phyloP scores from a whole-genome alignment of 2,113 vertebrate species.

The Pseudopipra pipra region DNA sequence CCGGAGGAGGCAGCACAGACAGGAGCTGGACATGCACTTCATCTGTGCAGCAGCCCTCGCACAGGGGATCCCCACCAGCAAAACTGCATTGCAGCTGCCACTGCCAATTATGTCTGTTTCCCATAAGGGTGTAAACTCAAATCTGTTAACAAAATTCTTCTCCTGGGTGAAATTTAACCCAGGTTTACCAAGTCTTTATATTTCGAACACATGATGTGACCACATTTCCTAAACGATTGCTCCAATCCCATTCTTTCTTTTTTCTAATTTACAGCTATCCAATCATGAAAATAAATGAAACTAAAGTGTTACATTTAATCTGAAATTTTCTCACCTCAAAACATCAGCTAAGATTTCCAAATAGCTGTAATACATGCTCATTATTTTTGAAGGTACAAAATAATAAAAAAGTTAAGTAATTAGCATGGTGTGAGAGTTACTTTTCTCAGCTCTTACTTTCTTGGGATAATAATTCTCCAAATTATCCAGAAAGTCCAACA shows the following conservation, averaged over 20 bases:
- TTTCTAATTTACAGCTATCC: neutral
- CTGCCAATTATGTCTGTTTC: neutral
- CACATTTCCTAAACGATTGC: neutral
- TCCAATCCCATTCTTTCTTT: neutral
- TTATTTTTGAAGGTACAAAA: neutral
- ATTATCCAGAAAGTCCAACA: neutral
- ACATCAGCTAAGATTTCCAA: neutral
- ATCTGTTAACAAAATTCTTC: neutral
- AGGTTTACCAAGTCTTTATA: neutral
- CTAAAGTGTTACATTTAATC: neutral
- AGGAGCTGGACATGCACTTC: fast-evolving
- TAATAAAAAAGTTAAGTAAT: neutral
- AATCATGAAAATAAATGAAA: neutral
- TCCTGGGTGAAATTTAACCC: neutral
- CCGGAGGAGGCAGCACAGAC: fast-evolving
- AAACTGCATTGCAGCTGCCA: neutral
- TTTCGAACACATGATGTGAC: neutral
- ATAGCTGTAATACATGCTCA: neutral
- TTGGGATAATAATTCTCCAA: neutral
- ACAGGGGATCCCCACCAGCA: neutral
- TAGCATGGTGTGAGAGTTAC: neutral
- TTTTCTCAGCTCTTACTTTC: neutral
- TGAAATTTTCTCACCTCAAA: neutral
- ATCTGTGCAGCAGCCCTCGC: fast-evolving
- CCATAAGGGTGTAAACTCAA: neutral